Evolutionary conservation across 2,888 invertebrate genomes (phyloP).

Genomic region (Caenorhabditis sp.): DNA sequence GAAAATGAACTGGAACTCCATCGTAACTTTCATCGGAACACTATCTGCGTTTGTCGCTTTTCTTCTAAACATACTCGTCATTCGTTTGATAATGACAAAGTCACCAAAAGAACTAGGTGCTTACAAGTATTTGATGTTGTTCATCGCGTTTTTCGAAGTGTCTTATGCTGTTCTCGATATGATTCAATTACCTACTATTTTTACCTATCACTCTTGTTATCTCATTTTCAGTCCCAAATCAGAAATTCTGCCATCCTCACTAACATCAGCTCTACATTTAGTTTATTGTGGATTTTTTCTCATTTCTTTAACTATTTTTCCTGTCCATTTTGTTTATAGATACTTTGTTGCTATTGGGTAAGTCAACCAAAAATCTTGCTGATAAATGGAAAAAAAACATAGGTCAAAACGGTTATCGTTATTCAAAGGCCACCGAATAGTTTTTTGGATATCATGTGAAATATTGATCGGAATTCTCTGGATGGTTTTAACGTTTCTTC

Average conservation of each 20-base stretch:
- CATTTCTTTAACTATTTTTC: slow-evolving; percentile 4
- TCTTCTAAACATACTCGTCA: slow-evolving; percentile 3
- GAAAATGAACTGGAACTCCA: too few relatives aligned
- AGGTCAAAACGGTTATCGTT: too few relatives aligned
- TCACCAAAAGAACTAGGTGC: slow-evolving; percentile 13
- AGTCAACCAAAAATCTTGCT: background rate
- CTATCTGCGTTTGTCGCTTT: background rate
- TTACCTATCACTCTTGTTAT: too few relatives aligned
- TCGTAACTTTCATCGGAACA: background rate
- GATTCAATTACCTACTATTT: background rate
- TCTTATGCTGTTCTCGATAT: slow-evolving; percentile 6
- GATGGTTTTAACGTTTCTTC: background rate
- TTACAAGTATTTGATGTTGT: slow-evolving; percentile 21
- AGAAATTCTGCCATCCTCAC: too few relatives aligned
- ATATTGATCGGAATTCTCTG: slow-evolving; percentile 2
- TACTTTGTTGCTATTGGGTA: slow-evolving; percentile 9
- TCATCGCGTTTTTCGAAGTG: slow-evolving; percentile 7
- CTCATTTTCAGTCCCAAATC: too few relatives aligned
- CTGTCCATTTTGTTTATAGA: slow-evolving; percentile 14
- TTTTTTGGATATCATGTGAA: slow-evolving; percentile 1
- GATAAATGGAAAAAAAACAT: slow-evolving; percentile 1
- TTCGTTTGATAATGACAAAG: slow-evolving; percentile 7
- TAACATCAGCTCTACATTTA: background rate
- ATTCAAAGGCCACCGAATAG: background rate
- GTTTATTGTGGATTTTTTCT: slow-evolving; percentile 13